These are phyloP conservation scores for Chrysocyon brachyurus DNA, from an alignment of 2,797 vertebrate species.

Conservation along the genomic window DNA sequence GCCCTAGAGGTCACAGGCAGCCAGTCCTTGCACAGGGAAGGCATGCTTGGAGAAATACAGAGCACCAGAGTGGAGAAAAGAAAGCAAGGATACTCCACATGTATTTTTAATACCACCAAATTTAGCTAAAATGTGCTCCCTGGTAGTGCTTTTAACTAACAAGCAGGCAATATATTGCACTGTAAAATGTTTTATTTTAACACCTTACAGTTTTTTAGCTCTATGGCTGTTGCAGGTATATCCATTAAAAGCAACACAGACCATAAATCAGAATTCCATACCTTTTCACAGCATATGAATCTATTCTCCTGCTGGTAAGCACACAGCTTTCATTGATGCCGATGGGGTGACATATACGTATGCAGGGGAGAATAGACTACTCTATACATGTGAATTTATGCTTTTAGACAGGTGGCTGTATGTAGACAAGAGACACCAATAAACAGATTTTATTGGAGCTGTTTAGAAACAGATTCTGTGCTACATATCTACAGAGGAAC, in stretches of 20 bases:
- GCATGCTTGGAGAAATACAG: conserved; percentile 82
- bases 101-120: conserved; percentile 85
- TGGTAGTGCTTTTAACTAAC: conserved; percentile 88
- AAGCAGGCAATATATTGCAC: conserved; percentile 83
- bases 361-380: conserved; percentile 84
- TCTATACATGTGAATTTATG: conserved; percentile 80
- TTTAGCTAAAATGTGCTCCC: conserved; percentile 78
- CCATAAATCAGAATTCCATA: conserved; percentile 89
- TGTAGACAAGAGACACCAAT: conserved; percentile 77
- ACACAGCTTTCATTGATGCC: conserved; percentile 86
- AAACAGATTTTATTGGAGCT: conserved; percentile 69
- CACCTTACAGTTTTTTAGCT: conserved; percentile 85
- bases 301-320: conserved; percentile 86
- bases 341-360: conserved; percentile 84
- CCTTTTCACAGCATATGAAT: conserved; percentile 85
- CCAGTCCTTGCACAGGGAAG: conserved; percentile 85
- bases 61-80: conserved; percentile 67
- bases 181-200: conserved; percentile 88
- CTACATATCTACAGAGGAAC: conserved; percentile 72
- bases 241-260: conserved; percentile 87
- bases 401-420: conserved; percentile 84
- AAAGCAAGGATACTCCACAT: conserved; percentile 73
- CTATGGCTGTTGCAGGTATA: conserved; percentile 86
- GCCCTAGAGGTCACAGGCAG: conserved; percentile 82
- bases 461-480: conserved; percentile 83